Evolutionary conservation across 2,797 vertebrate species (phyloP).

Genomic region (Galagoides demidoff): DNA sequence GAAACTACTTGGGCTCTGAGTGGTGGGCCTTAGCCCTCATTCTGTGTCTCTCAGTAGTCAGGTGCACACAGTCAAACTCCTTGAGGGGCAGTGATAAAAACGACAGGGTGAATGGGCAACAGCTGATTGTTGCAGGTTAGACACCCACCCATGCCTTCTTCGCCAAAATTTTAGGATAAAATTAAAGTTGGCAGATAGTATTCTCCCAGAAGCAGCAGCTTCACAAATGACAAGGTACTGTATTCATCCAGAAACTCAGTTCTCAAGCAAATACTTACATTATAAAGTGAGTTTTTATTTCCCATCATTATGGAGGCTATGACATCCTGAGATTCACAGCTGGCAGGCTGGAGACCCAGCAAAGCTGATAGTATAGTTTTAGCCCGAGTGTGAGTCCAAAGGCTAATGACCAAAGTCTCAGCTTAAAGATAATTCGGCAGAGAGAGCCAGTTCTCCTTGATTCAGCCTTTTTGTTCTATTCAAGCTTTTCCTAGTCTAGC

Average conservation of each 20-base stretch:
- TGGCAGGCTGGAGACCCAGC: neutral
- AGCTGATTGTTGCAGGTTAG: neutral
- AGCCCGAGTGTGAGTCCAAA: neutral
- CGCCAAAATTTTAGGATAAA: neutral
- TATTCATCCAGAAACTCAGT: neutral
- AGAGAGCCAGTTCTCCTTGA: neutral
- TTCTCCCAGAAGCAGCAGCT: neutral
- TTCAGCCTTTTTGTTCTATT: neutral
- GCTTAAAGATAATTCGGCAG: neutral
- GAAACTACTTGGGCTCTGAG: neutral
- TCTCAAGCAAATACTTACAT: neutral
- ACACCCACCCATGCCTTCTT: neutral
- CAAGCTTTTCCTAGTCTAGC: neutral
- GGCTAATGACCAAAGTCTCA: neutral
- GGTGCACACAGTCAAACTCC: neutral
- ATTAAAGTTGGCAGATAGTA: neutral
- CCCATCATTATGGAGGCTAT: neutral
- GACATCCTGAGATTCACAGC: too few species aligned
- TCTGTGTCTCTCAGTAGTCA: neutral
- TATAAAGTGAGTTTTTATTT: neutral
- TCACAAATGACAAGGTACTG: neutral
- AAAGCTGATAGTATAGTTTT: neutral
- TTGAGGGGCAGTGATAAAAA: neutral
- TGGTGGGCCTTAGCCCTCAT: rapidly evolving
- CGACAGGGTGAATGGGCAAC: neutral